Base-by-base conservation (phyloP, 2,113 vertebrate species). In the Cisticola juncidis region DNA sequence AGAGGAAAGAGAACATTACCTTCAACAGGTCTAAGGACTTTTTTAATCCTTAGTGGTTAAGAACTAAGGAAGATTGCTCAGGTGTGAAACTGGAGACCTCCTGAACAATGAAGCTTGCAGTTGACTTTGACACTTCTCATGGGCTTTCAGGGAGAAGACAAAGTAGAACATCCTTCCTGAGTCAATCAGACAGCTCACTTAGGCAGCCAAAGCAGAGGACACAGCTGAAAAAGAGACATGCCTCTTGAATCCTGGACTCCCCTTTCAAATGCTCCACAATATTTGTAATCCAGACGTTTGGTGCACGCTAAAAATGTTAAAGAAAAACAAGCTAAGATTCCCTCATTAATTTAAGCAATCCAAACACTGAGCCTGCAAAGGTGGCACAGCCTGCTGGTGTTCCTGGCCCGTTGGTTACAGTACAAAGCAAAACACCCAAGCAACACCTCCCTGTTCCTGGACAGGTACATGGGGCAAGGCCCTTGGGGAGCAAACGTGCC, bases 241-340 rank as follows among this genome's bases (percentile, higher is more conserved):
- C 48, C 76, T 88, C 94, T 88, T 74, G 51, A 90, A 88, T 91
- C 86, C 69, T 80, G 66, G 89, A 45, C 50, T 86, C 47, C 53
- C 83, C 90, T 73, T 54, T 78, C 60, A 73, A 88, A 78, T 83
- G 58, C 79, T 78, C 48, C 88, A 72, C n/a, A 65, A 69, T 56
- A 90, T 86, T 64, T 81, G 72, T 42, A 95, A 94, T 92, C 81
- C 88, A 64, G n/a, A 81, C 78, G 64, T 76, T 78, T 68, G 72
- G 44, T 84, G 82, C 71, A 77, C 86, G 24, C 83, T 91, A 94
- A 86, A 94, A 94, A 80, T 0, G 6, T 85, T 87, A 61, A 91
- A 92, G 66, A 88, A 85, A 92, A 95, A 92, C 61, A 91, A 94
- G 45, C 73, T 57, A 61, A 91, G 54, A 53, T 42, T 80, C 89